A percentile compares a stretch with the other conserved stretches of the same genome.
These are phyloP conservation scores for Bombus cullumanus DNA, from an alignment of 1,140 invertebrate species.

Conservation along the genomic window DNA sequence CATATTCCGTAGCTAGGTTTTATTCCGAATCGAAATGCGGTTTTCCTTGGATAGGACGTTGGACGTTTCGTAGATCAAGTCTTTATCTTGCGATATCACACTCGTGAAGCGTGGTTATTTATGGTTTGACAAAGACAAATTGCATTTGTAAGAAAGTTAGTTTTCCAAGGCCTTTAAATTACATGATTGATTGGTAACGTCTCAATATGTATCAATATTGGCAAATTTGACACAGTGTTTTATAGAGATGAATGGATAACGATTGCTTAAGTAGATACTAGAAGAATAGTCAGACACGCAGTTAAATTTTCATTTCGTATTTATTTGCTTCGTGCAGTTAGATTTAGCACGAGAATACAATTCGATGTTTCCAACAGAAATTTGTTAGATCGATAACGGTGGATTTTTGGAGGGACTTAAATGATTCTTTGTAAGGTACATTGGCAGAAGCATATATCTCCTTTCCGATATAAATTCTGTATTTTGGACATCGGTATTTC, in stretches of 20 bases:
- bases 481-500: too few relatives aligned
- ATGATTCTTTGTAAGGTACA: background rate
- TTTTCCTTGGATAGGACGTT: background rate
- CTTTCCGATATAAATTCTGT: too few relatives aligned
- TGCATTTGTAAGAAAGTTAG: background rate
- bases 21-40: background rate
- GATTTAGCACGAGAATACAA: too few relatives aligned
- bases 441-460: too few relatives aligned
- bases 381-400: background rate
- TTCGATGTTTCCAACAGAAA: background rate
- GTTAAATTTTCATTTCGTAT: too few relatives aligned
- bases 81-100: background rate
- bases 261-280: too few relatives aligned
- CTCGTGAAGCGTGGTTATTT: background rate
- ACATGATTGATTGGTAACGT: too few relatives aligned
- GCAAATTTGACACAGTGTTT: background rate
- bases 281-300: too few relatives aligned
- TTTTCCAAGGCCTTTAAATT: too few relatives aligned
- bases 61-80: background rate
- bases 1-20: background rate
- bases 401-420: too few relatives aligned
- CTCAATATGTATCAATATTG: too few relatives aligned
- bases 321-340: too few relatives aligned
- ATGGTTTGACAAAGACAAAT: background rate
- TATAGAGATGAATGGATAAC: background rate